Evolutionary conservation across 2,797 vertebrate genomes (phyloP).

Genomic region (Moxostoma hubbsi): DNA sequence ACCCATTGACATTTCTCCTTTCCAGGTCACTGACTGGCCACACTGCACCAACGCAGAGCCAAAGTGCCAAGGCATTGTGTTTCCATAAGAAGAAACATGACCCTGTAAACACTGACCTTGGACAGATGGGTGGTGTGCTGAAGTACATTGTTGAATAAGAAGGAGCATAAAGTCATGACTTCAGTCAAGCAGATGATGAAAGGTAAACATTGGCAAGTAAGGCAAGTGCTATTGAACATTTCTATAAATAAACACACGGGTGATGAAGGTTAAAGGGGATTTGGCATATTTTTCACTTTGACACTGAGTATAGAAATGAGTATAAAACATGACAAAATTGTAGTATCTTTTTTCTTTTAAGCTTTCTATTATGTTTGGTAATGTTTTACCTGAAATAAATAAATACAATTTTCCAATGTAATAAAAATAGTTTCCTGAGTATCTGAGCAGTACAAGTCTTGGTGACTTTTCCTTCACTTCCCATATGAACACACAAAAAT

Average conservation of each 20-base stretch:
- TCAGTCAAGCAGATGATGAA: slow-evolving; percentile 19
- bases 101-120: slow-evolving; percentile 26
- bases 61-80: slow-evolving; percentile 29
- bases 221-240: neutral
- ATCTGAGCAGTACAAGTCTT: too few species aligned
- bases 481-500: too few species aligned
- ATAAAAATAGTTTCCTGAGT: too few species aligned
- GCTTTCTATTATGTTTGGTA: too few species aligned
- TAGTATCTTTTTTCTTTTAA: neutral
- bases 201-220: slow-evolving; percentile 11
- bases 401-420: too few species aligned
- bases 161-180: slow-evolving; percentile 22
- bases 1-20: slow-evolving; percentile 32
- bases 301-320: too few species aligned
- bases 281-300: neutral
- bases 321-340: too few species aligned
- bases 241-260: slow-evolving; percentile 21
- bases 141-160: slow-evolving; percentile 31
- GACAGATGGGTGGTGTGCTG: slow-evolving; percentile 15
- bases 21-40: slow-evolving; percentile 37
- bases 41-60: neutral
- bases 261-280: neutral
- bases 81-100: slow-evolving; percentile 39
- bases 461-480: too few species aligned
- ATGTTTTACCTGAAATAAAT: too few species aligned